A percentile compares a stretch with the other conserved stretches of the same genome.
These are phyloP conservation scores for Poeciliopsis gracilis DNA, from an alignment of 2,797 vertebrate species.

Conservation along the genomic window DNA sequence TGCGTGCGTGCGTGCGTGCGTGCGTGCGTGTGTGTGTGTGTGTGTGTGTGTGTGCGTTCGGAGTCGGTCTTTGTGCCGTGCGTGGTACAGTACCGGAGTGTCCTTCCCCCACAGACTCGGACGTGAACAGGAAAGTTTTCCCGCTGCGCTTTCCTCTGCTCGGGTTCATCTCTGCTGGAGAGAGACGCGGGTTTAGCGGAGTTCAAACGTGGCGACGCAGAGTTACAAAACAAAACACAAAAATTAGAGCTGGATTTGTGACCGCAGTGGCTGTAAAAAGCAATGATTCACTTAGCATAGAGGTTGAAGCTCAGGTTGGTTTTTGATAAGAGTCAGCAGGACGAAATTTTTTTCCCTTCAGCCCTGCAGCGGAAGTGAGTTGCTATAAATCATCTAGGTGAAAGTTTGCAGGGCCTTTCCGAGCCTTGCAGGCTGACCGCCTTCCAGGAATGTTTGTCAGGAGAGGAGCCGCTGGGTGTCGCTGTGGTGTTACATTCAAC, in stretches of 20 bases:
- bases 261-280: not conserved
- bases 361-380: not conserved
- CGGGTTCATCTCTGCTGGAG: conserved; percentile 65
- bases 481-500: not conserved
- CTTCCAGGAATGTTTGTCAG: not conserved
- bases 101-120: conserved; percentile 81
- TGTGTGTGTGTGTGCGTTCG: too few species aligned
- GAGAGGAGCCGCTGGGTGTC: conserved; percentile 6
- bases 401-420: not conserved
- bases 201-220: not conserved
- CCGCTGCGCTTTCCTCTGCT: conserved; percentile 48
- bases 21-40: not conserved
- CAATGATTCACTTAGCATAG: not conserved
- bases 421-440: not conserved
- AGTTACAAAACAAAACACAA: not conserved
- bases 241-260: not conserved
- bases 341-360: not conserved
- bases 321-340: not conserved
- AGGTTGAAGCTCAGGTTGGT: not conserved
- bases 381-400: not conserved
- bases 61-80: not conserved
- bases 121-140: conserved; percentile 83
- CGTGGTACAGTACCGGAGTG: conserved; percentile 72
- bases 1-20: not conserved
- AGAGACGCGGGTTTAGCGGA: not conserved